Base-by-base conservation (phyloP, 2,797 vertebrate species). In the Delichon dasypus region DNA sequence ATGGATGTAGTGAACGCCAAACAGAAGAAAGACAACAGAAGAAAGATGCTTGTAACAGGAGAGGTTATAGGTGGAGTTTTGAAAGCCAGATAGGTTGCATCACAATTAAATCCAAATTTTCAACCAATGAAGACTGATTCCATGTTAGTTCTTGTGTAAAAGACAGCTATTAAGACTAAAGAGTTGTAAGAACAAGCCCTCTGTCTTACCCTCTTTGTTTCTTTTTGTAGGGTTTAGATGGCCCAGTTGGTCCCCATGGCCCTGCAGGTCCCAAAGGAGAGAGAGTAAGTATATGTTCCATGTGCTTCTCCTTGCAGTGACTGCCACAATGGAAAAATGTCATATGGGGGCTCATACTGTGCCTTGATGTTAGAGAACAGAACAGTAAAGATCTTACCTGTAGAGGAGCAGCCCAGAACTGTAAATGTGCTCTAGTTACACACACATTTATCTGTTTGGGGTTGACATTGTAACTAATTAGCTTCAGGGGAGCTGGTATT, bases 261-360 rank as follows among this genome's bases (percentile, higher is more conserved):
- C 99, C 99, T 73, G 99, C 99, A 93, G 99, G 99, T 94, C 99
- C 99, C 16, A 99, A 99, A 98, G 99, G 99, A 93, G 99, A 99
- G 97, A 98, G 98, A 96, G 99, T 99, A 98, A 99, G 99, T 98
- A 32, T 23, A 2, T n/a, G 7, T 18, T 85, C 32, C 1, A 0
- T 27, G 40, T 40, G 32, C 45, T 89, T 51, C 53, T 66, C 44
- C 75, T 64, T 60, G 7, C 18, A 45, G 45, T 1, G 3, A 22
- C 27, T 27, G 40, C 36, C 21, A 12, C 14, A 5, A 10, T 21
- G 58, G 48, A 27, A 55, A 58, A 95, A 34, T n/a, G 4, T 81
- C 32, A 2, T 26, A 3, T 10, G 40, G 50, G 38, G 48, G 9
- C 30, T 74, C 54, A 20, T 0, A 17, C 16, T 8, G 25, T 72